phyloP scores from a whole-genome alignment of 2,888 invertebrate genomes.

The Piscicola geometra region DNA sequence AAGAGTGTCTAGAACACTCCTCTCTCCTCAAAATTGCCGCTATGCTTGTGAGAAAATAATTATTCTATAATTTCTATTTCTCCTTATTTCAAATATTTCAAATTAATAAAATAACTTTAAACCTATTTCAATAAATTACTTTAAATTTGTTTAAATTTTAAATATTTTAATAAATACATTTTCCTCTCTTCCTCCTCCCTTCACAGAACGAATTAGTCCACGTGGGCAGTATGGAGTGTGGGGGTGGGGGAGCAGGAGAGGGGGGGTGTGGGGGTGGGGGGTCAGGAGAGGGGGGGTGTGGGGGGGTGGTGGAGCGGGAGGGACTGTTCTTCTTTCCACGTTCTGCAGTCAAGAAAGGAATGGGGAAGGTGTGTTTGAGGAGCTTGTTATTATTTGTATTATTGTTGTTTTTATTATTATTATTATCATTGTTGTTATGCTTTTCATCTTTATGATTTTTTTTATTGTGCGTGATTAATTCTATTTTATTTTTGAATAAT shows the following conservation, averaged over 20 bases:
- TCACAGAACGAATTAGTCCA: constrained; percentile 57
- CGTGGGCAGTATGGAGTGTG: constrained; percentile 61
- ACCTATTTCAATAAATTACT: no score
- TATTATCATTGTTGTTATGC: no score
- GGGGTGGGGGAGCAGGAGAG: constrained; percentile 56
- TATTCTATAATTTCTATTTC: no score
- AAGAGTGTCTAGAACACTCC: constrained; percentile 61
- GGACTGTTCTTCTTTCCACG: constrained; percentile 55
- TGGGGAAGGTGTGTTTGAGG: constrained; percentile 46
- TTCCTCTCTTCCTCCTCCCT: constrained; percentile 7
- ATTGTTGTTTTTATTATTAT: no score
- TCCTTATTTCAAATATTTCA: not conserved
- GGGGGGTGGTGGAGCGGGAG: constrained; percentile 55
- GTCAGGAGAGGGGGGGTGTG: constrained; percentile 58
- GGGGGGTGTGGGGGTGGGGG: constrained; percentile 55
- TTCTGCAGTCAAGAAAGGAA: constrained; percentile 43
- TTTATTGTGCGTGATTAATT: no score
- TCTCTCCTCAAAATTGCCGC: constrained; percentile 67
- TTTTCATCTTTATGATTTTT: no score
- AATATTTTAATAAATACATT: no score
- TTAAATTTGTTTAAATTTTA: no score
- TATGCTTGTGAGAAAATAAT: constrained; percentile 66
- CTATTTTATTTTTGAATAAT: no score
- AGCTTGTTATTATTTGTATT: not conserved
- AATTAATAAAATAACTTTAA: no score